A percentile compares a stretch with the other conserved stretches of the same genome.
Conservation (phyloP, 1,140 invertebrate genomes). For the Tetragonula clypearis region DNA sequence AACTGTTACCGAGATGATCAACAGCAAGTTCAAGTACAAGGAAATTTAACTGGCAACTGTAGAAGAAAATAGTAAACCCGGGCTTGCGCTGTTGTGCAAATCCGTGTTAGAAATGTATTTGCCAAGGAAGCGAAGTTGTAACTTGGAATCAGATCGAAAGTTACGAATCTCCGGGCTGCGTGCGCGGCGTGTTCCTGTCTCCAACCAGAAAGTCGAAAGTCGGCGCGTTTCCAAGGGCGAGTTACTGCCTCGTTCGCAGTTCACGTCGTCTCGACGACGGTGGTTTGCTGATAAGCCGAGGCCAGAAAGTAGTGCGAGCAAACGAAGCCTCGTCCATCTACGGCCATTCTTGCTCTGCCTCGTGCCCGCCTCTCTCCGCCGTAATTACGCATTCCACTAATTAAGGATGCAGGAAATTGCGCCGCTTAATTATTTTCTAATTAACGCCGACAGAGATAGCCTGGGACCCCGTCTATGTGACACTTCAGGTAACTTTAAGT, state of each 20-base stretch:
- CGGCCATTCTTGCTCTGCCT: neutral
- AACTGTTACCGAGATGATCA: neutral
- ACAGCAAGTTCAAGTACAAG: neutral
- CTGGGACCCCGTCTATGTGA: conserved; percentile 10
- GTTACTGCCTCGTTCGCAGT: conserved; percentile 18
- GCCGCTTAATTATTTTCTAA: conserved; percentile 67
- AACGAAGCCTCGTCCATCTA: conserved; percentile 33
- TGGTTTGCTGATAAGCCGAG: conserved; percentile 17
- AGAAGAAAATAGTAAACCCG: neutral
- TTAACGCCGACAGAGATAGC: conserved; percentile 51
- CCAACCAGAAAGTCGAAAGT: conserved; percentile 46
- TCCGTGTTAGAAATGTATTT: conserved; percentile 36
- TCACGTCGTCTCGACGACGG: conserved; percentile 14
- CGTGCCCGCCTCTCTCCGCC: neutral
- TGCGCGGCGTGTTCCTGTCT: conserved; percentile 19
- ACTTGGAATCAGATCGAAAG: conserved; percentile 71
- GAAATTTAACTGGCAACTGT: neutral
- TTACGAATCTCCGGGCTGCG: conserved; percentile 58
- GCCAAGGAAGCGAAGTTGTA: conserved; percentile 23
- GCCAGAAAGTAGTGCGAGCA: conserved; percentile 19
- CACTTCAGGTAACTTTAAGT: conserved; percentile 23
- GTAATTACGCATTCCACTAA: conserved; percentile 66
- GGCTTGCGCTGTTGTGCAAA: neutral
- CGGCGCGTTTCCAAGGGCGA: conserved; percentile 25
- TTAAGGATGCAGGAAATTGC: conserved; percentile 61